These are phyloP conservation scores for Melanotaenia duboulayi DNA, from an alignment of 2,113 vertebrate species.

Conservation along the genomic window DNA sequence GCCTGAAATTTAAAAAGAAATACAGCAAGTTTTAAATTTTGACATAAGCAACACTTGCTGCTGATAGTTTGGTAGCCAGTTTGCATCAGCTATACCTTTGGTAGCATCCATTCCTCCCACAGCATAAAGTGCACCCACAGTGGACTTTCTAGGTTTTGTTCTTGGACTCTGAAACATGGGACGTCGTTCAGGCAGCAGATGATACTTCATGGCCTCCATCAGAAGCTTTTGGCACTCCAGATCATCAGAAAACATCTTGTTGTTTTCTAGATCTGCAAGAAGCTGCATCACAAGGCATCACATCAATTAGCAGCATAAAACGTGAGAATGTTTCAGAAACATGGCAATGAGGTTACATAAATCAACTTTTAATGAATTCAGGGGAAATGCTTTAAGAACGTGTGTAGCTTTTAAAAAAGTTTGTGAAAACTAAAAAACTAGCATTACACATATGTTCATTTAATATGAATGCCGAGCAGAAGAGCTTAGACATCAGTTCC, in stretches of 20 bases:
- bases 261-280: slow-evolving; percentile 95
- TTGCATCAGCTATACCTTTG: slow-evolving; percentile 83
- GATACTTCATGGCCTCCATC: slow-evolving; percentile 99
- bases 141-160: slow-evolving; percentile 98
- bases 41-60: not conserved
- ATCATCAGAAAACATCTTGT: slow-evolving; percentile 93
- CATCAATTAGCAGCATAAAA: not conserved
- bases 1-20: slow-evolving; percentile 75
- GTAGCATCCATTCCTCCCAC: slow-evolving; percentile 96
- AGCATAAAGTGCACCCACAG: slow-evolving; percentile 94
- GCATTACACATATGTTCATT: too few relatives aligned
- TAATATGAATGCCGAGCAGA: too few relatives aligned
- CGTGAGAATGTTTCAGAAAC: not conserved
- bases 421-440: not conserved
- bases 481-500: too few relatives aligned
- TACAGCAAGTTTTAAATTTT: not conserved
- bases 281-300: slow-evolving; percentile 80
- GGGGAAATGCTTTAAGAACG: too few relatives aligned
- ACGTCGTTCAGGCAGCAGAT: slow-evolving; percentile 93
- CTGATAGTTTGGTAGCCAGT: not conserved
- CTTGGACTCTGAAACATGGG: slow-evolving; percentile 96
- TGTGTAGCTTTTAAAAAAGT: not conserved
- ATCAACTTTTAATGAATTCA: not conserved
- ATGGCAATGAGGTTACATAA: not conserved
- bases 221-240: slow-evolving; percentile 96